Evolutionary conservation across 2,888 invertebrate genomes (phyloP).

Genomic region (Platycnemis pennipes): DNA sequence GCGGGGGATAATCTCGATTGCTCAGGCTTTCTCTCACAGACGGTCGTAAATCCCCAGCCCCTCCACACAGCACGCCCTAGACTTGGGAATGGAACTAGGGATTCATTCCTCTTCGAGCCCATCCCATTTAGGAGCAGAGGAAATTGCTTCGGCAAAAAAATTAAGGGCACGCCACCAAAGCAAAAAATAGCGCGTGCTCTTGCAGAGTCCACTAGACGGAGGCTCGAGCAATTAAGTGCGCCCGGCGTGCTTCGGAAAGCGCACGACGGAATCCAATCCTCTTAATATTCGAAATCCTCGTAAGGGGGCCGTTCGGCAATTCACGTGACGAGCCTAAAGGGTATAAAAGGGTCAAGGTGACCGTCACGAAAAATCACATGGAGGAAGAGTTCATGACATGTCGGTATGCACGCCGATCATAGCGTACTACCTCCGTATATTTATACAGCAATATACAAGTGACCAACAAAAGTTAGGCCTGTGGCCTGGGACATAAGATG

Average conservation of each 20-base stretch:
- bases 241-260: not conserved
- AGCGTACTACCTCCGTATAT: too few species aligned
- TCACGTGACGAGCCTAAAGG: not conserved
- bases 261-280: not conserved
- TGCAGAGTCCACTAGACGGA: not conserved
- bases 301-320: not conserved
- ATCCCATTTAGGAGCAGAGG: not conserved
- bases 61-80: not conserved
- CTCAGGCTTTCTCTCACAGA: not conserved
- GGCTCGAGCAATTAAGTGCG: not conserved
- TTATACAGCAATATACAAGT: too few species aligned
- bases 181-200: not conserved
- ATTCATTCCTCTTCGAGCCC: conserved; percentile 12
- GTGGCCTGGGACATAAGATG: too few species aligned
- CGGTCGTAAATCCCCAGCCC: not conserved
- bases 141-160: not conserved
- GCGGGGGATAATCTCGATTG: not conserved
- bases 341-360: not conserved
- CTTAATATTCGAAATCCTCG: not conserved
- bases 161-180: too few species aligned
- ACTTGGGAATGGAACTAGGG: not conserved
- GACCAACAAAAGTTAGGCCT: too few species aligned
- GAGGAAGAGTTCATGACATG: too few species aligned
- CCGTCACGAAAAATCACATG: not conserved
- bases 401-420: too few species aligned